These are phyloP conservation scores for Corydoras sp. DNA, from an alignment of 2,113 vertebrate species.

Conservation along the genomic window DNA sequence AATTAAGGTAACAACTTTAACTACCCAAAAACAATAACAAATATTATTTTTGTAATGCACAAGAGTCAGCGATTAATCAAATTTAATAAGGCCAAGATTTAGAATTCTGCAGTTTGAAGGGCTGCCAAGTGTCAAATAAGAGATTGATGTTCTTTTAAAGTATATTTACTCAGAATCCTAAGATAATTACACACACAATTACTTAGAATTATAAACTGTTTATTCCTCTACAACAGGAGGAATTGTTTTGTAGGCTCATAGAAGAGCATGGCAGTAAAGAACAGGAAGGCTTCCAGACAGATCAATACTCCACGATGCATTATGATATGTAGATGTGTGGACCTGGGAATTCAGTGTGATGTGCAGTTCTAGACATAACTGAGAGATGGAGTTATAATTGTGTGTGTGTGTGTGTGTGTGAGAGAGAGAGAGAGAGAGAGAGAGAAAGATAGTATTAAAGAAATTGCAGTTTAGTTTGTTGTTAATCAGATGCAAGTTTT, in stretches of 20 bases:
- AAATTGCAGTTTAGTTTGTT: slow-evolving; percentile 23
- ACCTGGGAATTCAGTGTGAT: slow-evolving; percentile 28
- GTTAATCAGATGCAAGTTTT: slow-evolving; percentile 22
- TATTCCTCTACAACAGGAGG: slow-evolving; percentile 9
- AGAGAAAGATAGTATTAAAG: neutral
- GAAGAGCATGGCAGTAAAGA: slow-evolving; percentile 19
- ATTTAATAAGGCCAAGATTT: slow-evolving; percentile 5
- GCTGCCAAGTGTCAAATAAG: slow-evolving; percentile 13
- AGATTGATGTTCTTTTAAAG: neutral
- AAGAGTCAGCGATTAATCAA: slow-evolving; percentile 13
- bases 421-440: slow-evolving; percentile 1
- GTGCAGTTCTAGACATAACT: slow-evolving; percentile 16
- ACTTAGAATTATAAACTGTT: slow-evolving; percentile 7
- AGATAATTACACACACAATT: neutral
- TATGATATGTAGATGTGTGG: slow-evolving; percentile 27
- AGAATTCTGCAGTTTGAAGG: neutral
- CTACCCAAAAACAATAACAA: slow-evolving; percentile 1
- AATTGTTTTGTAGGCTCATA: slow-evolving; percentile 18
- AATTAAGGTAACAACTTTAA: slow-evolving; percentile 10
- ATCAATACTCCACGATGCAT: slow-evolving; percentile 34
- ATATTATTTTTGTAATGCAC: slow-evolving; percentile 20
- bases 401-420: neutral
- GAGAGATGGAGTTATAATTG: neutral
- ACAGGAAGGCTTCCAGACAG: slow-evolving; percentile 28
- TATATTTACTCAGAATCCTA: neutral